These are phyloP conservation scores for Cheilosia grossa DNA, from an alignment of 2,888 invertebrate species.

Conservation along the genomic window DNA sequence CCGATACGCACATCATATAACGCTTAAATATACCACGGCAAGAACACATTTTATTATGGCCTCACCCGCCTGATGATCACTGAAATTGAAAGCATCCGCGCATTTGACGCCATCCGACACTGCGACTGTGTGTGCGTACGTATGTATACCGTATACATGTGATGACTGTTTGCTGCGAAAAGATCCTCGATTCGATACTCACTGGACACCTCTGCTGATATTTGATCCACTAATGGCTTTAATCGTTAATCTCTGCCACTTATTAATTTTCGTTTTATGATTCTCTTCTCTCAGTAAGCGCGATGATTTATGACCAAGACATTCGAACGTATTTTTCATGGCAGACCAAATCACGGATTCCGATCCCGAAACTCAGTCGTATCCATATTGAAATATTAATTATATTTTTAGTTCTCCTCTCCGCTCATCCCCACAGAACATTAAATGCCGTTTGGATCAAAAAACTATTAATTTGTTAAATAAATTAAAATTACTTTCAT, in stretches of 20 bases:
- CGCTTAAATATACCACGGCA: too few relatives aligned
- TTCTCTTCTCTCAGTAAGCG: slow-evolving; percentile 64
- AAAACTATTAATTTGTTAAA: slow-evolving; percentile 63
- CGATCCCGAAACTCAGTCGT: slow-evolving; percentile 44
- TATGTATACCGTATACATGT: too few relatives aligned
- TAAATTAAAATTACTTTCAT: slow-evolving; percentile 54
- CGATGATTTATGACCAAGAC: slow-evolving; percentile 68
- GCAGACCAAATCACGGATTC: slow-evolving; percentile 63
- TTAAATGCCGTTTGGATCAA: slow-evolving; percentile 54
- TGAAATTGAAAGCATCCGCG: slow-evolving; percentile 28
- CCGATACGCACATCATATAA: too few relatives aligned
- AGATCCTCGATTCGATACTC: slow-evolving; percentile 43
- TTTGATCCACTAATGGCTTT: slow-evolving; percentile 70
- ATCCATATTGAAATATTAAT: slow-evolving; percentile 60
- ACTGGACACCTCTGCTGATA: slow-evolving; percentile 65
- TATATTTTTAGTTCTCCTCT: slow-evolving; percentile 34
- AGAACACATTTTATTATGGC: too few relatives aligned
- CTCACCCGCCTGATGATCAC: too few relatives aligned
- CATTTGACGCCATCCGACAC: slow-evolving; percentile 31
- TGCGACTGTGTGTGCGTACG: background rate
- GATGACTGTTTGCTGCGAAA: slow-evolving; percentile 49
- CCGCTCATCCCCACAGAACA: slow-evolving; percentile 21
- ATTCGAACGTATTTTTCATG: slow-evolving; percentile 59
- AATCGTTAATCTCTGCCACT: slow-evolving; percentile 75
- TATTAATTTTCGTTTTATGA: slow-evolving; percentile 74